Percentiles rank a stretch among this genome's conserved stretches.
phyloP scores from a whole-genome alignment of 2,888 invertebrate species.

The Pyrrhia umbra region DNA sequence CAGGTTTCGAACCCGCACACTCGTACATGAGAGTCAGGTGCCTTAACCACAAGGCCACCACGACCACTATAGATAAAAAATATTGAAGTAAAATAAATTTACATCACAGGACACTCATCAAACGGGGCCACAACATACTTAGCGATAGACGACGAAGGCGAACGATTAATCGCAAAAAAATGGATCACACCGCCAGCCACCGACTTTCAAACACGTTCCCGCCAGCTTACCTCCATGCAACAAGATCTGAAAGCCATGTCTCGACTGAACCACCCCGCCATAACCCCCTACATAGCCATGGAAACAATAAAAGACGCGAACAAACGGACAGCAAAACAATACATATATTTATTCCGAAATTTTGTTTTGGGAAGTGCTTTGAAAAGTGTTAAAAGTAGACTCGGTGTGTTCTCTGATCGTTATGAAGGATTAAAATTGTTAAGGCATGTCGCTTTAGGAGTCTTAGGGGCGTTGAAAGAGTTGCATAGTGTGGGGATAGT shows the following conservation, averaged over 20 bases:
- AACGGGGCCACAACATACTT: conserved; percentile 94
- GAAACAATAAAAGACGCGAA: conserved; percentile 91
- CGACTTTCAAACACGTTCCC: conserved; percentile 84
- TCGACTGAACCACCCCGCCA: conserved; percentile 92
- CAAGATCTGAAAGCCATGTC: conserved; percentile 94
- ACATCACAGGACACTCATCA: conserved; percentile 92
- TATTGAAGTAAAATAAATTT: no score
- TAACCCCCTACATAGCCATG: conserved; percentile 94
- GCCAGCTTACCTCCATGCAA: conserved; percentile 92
- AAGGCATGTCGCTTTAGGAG: conserved; percentile 92
- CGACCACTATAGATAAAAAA: no score
- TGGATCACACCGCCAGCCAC: conserved; percentile 91
- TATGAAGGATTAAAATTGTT: conserved; percentile 84
- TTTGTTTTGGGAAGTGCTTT: conserved; percentile 89
- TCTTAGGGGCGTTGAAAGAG: conserved; percentile 94
- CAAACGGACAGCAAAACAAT: conserved; percentile 71
- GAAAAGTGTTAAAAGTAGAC: conserved; percentile 72
- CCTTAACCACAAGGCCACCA: no score
- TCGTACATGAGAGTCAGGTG: no score
- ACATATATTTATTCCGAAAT: conserved; percentile 93
- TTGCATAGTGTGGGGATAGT: conserved; percentile 95
- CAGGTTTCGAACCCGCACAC: no score
- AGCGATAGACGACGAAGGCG: conserved; percentile 94
- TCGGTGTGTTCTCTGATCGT: conserved; percentile 73
- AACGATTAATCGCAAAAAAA: conserved; percentile 93